Evolutionary conservation across 35 echinoderm and acorn worm genomes (phyloP).

Genomic region (Ophioderma brevispina): DNA sequence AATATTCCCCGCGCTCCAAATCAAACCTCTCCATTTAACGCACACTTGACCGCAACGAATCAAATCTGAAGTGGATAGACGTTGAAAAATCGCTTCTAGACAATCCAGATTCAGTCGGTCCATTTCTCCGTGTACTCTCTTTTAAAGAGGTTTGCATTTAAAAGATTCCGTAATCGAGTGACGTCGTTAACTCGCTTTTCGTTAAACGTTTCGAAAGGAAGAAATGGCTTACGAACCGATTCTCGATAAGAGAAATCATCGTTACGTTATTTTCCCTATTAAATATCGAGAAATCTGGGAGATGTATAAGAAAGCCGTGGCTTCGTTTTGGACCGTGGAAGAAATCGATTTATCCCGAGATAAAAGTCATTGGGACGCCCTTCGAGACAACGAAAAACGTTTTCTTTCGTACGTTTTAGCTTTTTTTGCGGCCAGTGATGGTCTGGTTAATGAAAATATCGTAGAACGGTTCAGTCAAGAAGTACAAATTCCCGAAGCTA

Average conservation of each 20-base stretch:
- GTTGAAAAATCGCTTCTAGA: too few relatives aligned
- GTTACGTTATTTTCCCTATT: background rate
- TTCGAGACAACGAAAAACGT: background rate
- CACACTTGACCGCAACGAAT: too few relatives aligned
- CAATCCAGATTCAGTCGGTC: too few relatives aligned
- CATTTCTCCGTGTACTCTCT: too few relatives aligned
- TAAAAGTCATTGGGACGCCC: background rate
- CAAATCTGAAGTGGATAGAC: too few relatives aligned
- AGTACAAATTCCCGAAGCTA: background rate
- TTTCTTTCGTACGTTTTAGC: conserved; percentile 10
- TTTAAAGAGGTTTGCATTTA: too few relatives aligned
- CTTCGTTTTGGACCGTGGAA: conserved; percentile 5
- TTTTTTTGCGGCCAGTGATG: conserved; percentile 30
- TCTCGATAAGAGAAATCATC: background rate
- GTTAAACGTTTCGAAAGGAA: too few relatives aligned
- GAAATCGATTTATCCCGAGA: conserved; percentile 3
- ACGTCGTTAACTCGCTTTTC: too few relatives aligned
- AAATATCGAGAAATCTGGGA: background rate
- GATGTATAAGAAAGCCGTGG: conserved; percentile 7
- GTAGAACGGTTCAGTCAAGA: background rate
- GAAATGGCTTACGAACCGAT: too few relatives aligned
- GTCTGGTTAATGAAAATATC: conserved; percentile 12
- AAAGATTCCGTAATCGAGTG: too few relatives aligned
- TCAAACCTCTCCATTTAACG: too few relatives aligned
- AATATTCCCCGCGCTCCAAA: too few relatives aligned